These are phyloP conservation scores for Rhinoderma darwinii DNA, from an alignment of 2,113 vertebrate genomes.

Conservation along the genomic window DNA sequence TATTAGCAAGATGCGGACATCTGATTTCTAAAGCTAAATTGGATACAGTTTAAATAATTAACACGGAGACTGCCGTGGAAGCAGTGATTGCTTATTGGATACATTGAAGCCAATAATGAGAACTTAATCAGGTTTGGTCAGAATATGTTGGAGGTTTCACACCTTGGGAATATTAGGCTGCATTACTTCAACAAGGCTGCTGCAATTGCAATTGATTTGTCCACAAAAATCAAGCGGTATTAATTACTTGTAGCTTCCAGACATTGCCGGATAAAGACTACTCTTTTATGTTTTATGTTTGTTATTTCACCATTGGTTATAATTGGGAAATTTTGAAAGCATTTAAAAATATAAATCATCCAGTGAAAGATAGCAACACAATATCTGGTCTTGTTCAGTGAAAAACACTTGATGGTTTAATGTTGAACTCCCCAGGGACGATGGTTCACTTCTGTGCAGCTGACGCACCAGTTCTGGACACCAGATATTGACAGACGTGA, in stretches of 20 bases:
- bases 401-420: not conserved
- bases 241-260: conserved; percentile 59
- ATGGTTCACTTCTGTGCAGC: conserved; percentile 4
- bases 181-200: conserved; percentile 54
- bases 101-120: conserved; percentile 41
- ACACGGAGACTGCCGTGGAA: conserved; percentile 1
- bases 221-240: conserved; percentile 58
- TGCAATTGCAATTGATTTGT: conserved; percentile 62
- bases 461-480: conserved; percentile 11
- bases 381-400: not conserved
- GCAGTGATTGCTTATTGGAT: conserved; percentile 42
- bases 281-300: conserved; percentile 38
- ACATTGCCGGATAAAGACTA: conserved; percentile 30
- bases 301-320: not conserved
- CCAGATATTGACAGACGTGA: conserved; percentile 35
- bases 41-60: conserved; percentile 61
- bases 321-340: not conserved
- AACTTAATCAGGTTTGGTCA: conserved; percentile 56
- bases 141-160: conserved; percentile 58
- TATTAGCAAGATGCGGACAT: conserved; percentile 41
- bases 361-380: not conserved
- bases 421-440: not conserved
- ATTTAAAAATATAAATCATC: not conserved
- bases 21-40: conserved; percentile 41
- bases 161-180: conserved; percentile 46